Evolutionary conservation across 2,797 vertebrate species (phyloP).

Genomic region (Otolemur crassicaudatus): DNA sequence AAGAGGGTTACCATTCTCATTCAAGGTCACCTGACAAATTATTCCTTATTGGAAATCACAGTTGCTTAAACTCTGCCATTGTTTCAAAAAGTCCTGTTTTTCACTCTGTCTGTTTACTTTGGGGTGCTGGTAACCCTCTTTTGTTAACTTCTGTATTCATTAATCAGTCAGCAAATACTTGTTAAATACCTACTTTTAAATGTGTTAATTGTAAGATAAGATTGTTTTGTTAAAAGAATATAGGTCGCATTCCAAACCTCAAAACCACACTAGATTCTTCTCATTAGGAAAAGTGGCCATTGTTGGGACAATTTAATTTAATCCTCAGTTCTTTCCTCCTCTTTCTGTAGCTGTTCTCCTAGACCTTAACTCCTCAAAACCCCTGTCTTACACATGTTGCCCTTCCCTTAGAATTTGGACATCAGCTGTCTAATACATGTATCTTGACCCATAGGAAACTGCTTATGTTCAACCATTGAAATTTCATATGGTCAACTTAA

Average conservation of each 20-base stretch:
- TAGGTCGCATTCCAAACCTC: conserved; percentile 30
- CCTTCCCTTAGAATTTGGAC: neutral
- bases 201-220: conserved; percentile 33
- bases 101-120: neutral
- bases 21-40: conserved; percentile 62
- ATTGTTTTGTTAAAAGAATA: conserved; percentile 30
- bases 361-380: neutral
- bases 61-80: neutral
- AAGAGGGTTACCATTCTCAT: neutral
- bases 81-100: neutral
- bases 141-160: neutral
- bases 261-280: neutral
- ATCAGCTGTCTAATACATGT: accelerated
- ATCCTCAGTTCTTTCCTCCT: neutral
- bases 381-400: neutral
- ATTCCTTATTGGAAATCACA: neutral
- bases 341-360: neutral
- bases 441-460: neutral
- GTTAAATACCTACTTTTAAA: neutral
- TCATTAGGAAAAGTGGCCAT: neutral
- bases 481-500: neutral
- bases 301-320: neutral
- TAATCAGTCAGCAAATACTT: neutral
- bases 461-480: neutral
- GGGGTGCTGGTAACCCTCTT: neutral